These are phyloP conservation scores for Nothobranchius kuhntae DNA, from an alignment of 2,113 vertebrate species.

Conservation along the genomic window DNA sequence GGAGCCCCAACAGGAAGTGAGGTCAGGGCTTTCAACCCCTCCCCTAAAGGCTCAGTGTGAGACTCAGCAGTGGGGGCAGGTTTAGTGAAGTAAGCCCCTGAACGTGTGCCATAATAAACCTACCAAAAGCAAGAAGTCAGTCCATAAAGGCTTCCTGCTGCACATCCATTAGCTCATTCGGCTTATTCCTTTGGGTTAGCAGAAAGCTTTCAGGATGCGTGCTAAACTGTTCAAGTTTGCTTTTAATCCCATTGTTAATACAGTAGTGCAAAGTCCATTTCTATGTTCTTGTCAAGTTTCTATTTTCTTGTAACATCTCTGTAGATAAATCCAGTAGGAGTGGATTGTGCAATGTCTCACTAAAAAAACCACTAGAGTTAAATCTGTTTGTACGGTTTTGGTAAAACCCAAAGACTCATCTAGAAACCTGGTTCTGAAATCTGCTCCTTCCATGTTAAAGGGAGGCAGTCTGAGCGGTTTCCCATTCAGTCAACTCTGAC, in stretches of 20 bases:
- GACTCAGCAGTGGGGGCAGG: constrained; percentile 49
- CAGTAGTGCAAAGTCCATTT: no score
- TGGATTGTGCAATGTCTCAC: constrained; percentile 49
- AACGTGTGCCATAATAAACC: constrained; percentile 64
- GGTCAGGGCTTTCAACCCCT: constrained; percentile 79
- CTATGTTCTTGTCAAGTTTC: constrained; percentile 16
- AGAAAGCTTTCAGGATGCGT: background rate
- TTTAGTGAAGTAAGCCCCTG: constrained; percentile 34
- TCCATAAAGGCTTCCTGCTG: constrained; percentile 52
- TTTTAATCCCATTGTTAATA: background rate
- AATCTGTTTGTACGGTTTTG: constrained; percentile 16
- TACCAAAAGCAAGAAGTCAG: constrained; percentile 39
- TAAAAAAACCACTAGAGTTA: constrained; percentile 40
- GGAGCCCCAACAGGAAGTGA: constrained; percentile 82
- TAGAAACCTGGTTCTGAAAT: constrained; percentile 1
- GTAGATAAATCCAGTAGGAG: constrained; percentile 16
- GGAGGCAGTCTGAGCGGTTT: constrained; percentile 3
- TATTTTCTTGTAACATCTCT: constrained; percentile 43
- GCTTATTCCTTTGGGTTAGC: constrained; percentile 13
- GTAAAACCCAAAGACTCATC: constrained; percentile 10
- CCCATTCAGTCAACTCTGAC: constrained; percentile 1
- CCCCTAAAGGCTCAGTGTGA: constrained; percentile 61
- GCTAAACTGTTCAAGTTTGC: constrained; percentile 2
- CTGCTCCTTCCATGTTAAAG: background rate
- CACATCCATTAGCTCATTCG: constrained; percentile 26